phyloP scores from a whole-genome alignment of 2,888 invertebrate species.

The Cheilosia pagana region DNA sequence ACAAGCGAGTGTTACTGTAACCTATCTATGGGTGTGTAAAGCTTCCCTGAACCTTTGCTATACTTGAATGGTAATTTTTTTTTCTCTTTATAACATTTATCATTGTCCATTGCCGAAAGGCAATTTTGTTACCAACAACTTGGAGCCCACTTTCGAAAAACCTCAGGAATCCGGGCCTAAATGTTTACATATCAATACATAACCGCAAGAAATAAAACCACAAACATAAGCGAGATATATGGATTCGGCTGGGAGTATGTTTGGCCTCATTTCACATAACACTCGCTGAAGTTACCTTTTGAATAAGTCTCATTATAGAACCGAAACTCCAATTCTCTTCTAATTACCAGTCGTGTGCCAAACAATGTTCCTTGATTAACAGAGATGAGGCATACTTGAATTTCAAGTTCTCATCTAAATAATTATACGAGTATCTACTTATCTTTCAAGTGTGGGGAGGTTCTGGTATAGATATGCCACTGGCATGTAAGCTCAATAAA shows the following conservation, averaged over 20 bases:
- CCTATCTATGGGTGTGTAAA: too few relatives aligned
- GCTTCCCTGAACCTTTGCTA: too few relatives aligned
- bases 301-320: constrained; percentile 45
- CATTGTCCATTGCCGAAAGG: neutral
- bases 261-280: constrained; percentile 14
- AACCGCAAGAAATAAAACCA: constrained; percentile 45
- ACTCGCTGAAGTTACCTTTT: neutral
- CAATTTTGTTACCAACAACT: constrained; percentile 10
- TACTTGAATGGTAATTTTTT: neutral
- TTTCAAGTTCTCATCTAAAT: constrained; percentile 5
- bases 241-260: neutral
- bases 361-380: constrained; percentile 55
- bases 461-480: constrained; percentile 10
- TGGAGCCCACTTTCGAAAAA: constrained; percentile 36
- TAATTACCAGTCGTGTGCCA: constrained; percentile 18
- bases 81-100: neutral
- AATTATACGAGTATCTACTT: neutral
- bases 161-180: neutral
- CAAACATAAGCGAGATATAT: constrained; percentile 4
- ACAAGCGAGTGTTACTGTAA: too few relatives aligned
- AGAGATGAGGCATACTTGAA: constrained; percentile 21
- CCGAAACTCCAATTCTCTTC: constrained; percentile 12
- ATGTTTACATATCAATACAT: constrained; percentile 8
- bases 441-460: neutral
- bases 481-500: constrained; percentile 50